phyloP scores from a whole-genome alignment of 2,888 invertebrate species.

The Oligia strigilis region DNA sequence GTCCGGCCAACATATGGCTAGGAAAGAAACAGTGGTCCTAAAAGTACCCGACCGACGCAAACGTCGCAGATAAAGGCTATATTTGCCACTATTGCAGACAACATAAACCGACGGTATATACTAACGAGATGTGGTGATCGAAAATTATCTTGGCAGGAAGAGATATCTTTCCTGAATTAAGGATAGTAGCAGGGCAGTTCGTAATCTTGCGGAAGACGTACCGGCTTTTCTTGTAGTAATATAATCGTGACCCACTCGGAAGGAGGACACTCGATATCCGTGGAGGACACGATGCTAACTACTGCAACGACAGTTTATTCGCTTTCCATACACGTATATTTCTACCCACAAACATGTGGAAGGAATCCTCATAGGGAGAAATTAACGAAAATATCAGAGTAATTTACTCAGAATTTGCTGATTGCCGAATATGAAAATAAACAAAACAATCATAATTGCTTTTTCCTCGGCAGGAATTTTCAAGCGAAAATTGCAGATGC shows the following conservation, averaged over 20 bases:
- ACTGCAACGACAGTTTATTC: neutral
- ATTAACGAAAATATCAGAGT: neutral
- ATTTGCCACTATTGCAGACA: neutral
- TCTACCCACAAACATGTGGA: neutral
- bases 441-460: neutral
- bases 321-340: neutral
- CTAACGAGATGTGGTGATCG: neutral
- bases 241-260: too few species aligned
- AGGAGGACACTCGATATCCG: too few species aligned
- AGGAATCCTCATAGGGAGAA: neutral
- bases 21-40: conserved; percentile 2
- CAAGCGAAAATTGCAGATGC: neutral
- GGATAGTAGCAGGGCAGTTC: too few species aligned
- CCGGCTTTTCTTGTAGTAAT: neutral
- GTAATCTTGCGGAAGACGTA: neutral
- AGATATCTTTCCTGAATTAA: neutral
- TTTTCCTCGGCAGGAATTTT: neutral
- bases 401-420: neutral
- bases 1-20: conserved; percentile 11
- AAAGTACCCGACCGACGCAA: neutral
- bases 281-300: too few species aligned
- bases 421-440: neutral
- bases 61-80: neutral
- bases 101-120: neutral
- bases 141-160: conserved; percentile 1